A percentile compares a stretch with the other conserved stretches of the same genome.
Conservation (phyloP, 2,797 vertebrate genomes). For the Eutrigla gurnardus region DNA sequence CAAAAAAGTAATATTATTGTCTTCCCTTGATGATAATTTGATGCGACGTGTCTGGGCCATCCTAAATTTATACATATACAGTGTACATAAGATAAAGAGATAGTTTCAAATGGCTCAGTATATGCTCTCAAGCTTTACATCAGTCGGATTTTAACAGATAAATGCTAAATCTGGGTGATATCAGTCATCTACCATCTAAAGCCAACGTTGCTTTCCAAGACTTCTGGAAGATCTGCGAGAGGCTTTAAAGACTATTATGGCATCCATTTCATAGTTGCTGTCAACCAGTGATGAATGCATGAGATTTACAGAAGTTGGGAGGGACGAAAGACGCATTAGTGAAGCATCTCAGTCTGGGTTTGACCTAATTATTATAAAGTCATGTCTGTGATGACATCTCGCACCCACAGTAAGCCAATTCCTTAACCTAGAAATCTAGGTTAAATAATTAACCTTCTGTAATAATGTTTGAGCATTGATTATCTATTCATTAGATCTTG, state of each 20-base stretch:
- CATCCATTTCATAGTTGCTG: slow-evolving; percentile 61
- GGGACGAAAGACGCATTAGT: slow-evolving; percentile 40
- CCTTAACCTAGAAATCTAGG: slow-evolving; percentile 28
- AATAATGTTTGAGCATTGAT: slow-evolving; percentile 50
- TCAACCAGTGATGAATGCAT: slow-evolving; percentile 67
- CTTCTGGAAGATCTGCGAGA: slow-evolving; percentile 39
- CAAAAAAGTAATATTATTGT: slow-evolving; percentile 12
- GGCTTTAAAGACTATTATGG: slow-evolving; percentile 62
- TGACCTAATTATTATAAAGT: slow-evolving; percentile 60
- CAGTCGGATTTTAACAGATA: slow-evolving; percentile 46
- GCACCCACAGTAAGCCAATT: slow-evolving; percentile 11
- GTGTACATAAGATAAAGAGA: not conserved
- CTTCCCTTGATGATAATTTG: slow-evolving; percentile 7
- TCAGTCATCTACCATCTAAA: slow-evolving; percentile 49
- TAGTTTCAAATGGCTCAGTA: slow-evolving; percentile 37
- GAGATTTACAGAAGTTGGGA: slow-evolving; percentile 62
- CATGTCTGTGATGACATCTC: slow-evolving; percentile 24
- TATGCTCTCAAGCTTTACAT: slow-evolving; percentile 32
- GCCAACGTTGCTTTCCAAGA: slow-evolving; percentile 55
- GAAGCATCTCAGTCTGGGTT: slow-evolving; percentile 49
- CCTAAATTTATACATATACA: slow-evolving; percentile 27
- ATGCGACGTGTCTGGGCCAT: slow-evolving; percentile 27
- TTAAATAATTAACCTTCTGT: slow-evolving; percentile 51
- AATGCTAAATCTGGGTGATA: slow-evolving; percentile 54
- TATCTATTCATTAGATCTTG: slow-evolving; percentile 43